A percentile compares a stretch with the other conserved stretches of the same genome.
phyloP scores from a whole-genome alignment of 2,113 vertebrate genomes.

The Eidolon helvum region DNA sequence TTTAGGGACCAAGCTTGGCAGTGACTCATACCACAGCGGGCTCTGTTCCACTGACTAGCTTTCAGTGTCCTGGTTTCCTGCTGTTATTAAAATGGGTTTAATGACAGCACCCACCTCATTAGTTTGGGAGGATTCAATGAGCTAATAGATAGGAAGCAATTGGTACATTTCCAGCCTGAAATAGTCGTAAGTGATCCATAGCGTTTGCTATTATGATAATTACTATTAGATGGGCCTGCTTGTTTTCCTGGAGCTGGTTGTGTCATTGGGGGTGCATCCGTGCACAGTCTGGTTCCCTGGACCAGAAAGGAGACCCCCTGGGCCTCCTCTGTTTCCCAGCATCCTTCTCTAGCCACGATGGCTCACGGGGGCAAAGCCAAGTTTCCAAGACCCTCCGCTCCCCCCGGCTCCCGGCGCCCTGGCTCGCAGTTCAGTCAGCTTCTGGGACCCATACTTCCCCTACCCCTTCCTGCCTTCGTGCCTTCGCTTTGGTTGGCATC shows the following conservation, averaged over 20 bases:
- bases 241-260: neutral
- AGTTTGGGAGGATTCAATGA: neutral
- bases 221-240: neutral
- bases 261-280: fast-evolving
- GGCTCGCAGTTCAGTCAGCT: neutral
- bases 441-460: neutral
- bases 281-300: neutral
- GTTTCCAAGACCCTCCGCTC: neutral
- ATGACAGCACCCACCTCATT: neutral
- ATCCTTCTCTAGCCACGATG: neutral
- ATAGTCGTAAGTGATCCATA: neutral
- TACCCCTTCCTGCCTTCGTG: neutral
- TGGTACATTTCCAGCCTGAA: neutral
- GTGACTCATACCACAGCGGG: no score
- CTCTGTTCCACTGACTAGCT: neutral
- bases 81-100: neutral
- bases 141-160: neutral
- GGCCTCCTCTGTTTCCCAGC: neutral
- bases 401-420: neutral
- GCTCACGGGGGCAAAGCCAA: neutral
- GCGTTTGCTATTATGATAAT: neutral
- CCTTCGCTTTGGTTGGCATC: neutral
- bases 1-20: neutral
- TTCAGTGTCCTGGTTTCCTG: neutral
- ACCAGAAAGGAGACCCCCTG: no score